Conservation (phyloP, 2,113 vertebrate genomes). For the Dinomys branickii region DNA sequence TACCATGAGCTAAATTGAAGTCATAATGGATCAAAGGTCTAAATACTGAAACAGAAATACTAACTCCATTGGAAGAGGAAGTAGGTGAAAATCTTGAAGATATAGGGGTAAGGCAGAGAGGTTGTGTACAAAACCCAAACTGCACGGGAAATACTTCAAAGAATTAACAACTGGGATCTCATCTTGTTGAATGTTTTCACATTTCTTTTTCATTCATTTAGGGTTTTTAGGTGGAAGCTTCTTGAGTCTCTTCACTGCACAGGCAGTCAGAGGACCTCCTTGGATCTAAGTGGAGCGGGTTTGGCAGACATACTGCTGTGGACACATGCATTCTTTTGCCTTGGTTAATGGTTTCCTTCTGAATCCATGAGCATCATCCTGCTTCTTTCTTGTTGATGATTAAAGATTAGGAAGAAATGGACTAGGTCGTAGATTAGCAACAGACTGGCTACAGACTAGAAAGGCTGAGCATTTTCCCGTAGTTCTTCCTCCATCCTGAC, state of each 20-base stretch:
- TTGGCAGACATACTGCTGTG: constrained; percentile 82
- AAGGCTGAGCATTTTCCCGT: neutral
- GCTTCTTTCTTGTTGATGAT: constrained; percentile 80
- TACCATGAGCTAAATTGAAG: no score
- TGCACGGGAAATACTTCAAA: no score
- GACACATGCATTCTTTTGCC: constrained; percentile 85
- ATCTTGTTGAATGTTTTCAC: no score
- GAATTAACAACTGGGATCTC: no score
- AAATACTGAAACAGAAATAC: no score
- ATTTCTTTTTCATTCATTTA: fast-evolving
- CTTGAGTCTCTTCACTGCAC: neutral
- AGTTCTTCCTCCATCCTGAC: neutral
- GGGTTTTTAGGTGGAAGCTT: neutral
- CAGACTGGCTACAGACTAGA: constrained; percentile 85
- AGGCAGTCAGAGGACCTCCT: neutral
- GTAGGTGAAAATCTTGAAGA: no score
- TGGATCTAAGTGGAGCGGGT: neutral
- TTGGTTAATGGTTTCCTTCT: constrained; percentile 78
- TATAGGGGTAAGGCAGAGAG: no score
- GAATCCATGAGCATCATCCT: constrained; percentile 62
- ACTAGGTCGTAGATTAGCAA: constrained; percentile 67
- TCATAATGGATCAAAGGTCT: no score
- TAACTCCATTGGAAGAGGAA: no score
- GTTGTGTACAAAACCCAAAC: no score
- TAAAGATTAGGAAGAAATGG: constrained; percentile 68